These are phyloP conservation scores for Montipora efflorescens DNA, from an alignment of 64 coral and sea anemone species.

Conservation along the genomic window DNA sequence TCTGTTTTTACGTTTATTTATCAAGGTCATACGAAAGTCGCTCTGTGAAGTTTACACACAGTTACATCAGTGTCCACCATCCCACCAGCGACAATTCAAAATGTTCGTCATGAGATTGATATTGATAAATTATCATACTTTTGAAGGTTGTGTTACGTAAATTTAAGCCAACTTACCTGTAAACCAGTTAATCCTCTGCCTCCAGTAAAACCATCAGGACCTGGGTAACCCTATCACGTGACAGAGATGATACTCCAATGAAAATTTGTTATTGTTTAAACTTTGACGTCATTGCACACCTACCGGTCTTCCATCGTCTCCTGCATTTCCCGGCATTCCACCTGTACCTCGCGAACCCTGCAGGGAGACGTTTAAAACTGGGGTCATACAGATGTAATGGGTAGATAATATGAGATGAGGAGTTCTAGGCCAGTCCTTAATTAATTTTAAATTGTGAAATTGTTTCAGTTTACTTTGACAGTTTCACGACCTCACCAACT, in stretches of 20 bases:
- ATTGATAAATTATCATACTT: no score
- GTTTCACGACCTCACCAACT: no score
- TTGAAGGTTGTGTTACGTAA: not conserved
- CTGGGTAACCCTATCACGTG: not conserved
- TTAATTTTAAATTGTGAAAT: no score
- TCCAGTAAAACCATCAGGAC: not conserved
- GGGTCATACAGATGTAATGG: not conserved
- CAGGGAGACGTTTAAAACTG: not conserved
- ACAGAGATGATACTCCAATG: not conserved
- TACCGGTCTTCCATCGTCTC: constrained; percentile 9
- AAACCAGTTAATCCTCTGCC: constrained; percentile 13
- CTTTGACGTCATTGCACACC: not conserved
- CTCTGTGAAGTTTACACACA: no score
- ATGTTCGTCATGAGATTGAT: no score
- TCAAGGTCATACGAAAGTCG: no score
- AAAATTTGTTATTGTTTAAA: not conserved
- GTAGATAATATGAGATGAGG: no score
- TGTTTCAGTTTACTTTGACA: no score
- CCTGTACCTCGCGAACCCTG: not conserved
- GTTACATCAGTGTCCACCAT: no score
- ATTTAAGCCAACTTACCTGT: not conserved
- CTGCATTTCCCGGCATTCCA: constrained; percentile 1
- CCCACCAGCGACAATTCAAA: no score
- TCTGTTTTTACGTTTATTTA: no score
- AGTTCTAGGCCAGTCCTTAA: no score